Base-by-base conservation (phyloP, 1,140 invertebrate species). In the Vollenhovia emeryi region DNA sequence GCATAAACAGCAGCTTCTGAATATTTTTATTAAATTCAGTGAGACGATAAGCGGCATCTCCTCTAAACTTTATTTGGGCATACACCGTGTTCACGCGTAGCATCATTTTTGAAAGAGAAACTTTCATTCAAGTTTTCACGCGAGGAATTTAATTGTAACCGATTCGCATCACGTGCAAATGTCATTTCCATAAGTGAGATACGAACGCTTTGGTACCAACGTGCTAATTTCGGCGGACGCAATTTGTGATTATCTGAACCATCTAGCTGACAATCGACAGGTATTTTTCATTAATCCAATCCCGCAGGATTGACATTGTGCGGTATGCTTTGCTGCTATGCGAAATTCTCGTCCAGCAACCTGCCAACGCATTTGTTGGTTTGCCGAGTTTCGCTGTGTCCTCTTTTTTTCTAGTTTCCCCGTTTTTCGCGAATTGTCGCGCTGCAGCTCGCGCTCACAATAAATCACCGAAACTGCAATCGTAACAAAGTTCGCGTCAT, bases 281-380 rank as follows among this genome's bases (percentile, higher is more conserved):
- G 66, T 73, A 86, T 86, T 86, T 85, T 86, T 86, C 84, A 86
- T 86, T 86, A 83, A 86, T 69, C 78, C 78, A 73, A 60, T 82
- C 71, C 48, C 36, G 8, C 59, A 18, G 24, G 27, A 66, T 66
- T 75, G 57, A 33, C 45, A 60, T 57, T 27, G 36, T 74, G 59
- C 15, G 73, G 43, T 75, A 55, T 52, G 83, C 83, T 78, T 79
- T 57, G 71, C 45, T 24, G n/a, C 30, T 43, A 24, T 13, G 60
- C 24, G 48, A 79, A 57, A 79, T 55, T 66, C 48, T 57, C 36
- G 30, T 64, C 4, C 8, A 43, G 48, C 60, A 66, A 84, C 24
- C 57, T 62, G 33, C 36, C 59, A 66, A 78, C 13, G 27, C 30
- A 45, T 79, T 84, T 43, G 71, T 40, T 62, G 55, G 45, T 40